Conservation (phyloP, 2,888 invertebrate genomes). For the Ectemnius lituratus region DNA sequence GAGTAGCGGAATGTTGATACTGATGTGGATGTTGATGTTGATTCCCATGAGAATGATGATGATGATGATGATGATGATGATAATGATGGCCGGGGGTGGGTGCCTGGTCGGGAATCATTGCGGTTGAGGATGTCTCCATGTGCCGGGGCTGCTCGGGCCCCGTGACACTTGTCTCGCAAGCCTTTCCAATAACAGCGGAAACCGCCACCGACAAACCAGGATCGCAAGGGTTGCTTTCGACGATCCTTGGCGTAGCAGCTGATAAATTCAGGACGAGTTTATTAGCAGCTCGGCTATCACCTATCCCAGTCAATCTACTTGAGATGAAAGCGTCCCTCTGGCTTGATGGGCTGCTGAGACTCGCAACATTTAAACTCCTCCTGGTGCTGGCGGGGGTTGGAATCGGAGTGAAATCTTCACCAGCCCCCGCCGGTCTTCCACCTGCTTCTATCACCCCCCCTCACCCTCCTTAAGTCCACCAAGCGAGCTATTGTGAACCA, state of each 20-base stretch:
- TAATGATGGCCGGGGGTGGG: conserved; percentile 63
- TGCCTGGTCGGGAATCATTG: conserved; percentile 68
- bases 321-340: background rate
- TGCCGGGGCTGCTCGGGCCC: conserved; percentile 64
- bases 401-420: conserved; percentile 60
- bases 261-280: conserved; percentile 35
- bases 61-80: conserved; percentile 66
- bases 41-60: conserved; percentile 59
- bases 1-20: conserved; percentile 56
- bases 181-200: conserved; percentile 27
- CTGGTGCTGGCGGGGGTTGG: conserved; percentile 58
- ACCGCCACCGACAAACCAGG: conserved; percentile 33
- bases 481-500: conserved; percentile 72
- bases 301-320: background rate
- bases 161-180: conserved; percentile 48
- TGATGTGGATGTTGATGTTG: conserved; percentile 62
- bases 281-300: background rate
- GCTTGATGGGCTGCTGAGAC: background rate
- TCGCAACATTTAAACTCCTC: conserved; percentile 20
- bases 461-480: conserved; percentile 68
- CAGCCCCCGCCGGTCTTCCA: conserved; percentile 62
- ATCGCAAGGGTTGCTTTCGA: conserved; percentile 35
- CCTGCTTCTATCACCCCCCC: conserved; percentile 64
- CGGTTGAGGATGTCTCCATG: conserved; percentile 65
- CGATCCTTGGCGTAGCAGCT: conserved; percentile 46